Conservation (phyloP, 2,888 invertebrate genomes). For the Cybosia mesomella region DNA sequence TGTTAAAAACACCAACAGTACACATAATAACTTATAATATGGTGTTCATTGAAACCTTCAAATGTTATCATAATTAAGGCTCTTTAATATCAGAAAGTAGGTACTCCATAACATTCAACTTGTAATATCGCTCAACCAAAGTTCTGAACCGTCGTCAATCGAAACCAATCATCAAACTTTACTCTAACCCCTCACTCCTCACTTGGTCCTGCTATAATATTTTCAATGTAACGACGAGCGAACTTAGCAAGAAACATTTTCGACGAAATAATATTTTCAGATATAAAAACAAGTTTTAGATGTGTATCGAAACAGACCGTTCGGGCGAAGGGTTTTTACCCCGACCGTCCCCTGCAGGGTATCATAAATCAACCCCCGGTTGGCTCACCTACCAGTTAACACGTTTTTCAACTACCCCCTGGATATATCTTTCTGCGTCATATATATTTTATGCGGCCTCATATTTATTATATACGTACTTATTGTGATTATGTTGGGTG, state of each 20-base stretch:
- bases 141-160: slow-evolving; percentile 8
- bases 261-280: slow-evolving; percentile 40
- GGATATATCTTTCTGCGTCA: slow-evolving; percentile 38
- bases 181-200: not conserved
- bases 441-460: slow-evolving; percentile 35
- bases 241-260: slow-evolving; percentile 30
- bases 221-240: slow-evolving; percentile 25
- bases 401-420: slow-evolving; percentile 56
- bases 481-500: slow-evolving; percentile 21
- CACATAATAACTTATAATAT: not conserved
- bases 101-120: not conserved
- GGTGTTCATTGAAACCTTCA: not conserved
- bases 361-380: slow-evolving; percentile 62
- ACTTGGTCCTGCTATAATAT: slow-evolving; percentile 22
- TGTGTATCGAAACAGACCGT: slow-evolving; percentile 54
- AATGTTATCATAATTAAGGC: not conserved
- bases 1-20: not conserved
- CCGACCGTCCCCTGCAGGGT: slow-evolving; percentile 55
- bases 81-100: not conserved
- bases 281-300: slow-evolving; percentile 55
- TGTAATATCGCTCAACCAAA: slow-evolving; percentile 23
- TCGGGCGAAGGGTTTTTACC: slow-evolving; percentile 56
- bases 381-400: slow-evolving; percentile 59
- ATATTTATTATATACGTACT: slow-evolving; percentile 22
- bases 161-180: slow-evolving; percentile 32